These are phyloP conservation scores for Arothron firmamentum DNA, from an alignment of 2,113 vertebrate species.

Conservation along the genomic window DNA sequence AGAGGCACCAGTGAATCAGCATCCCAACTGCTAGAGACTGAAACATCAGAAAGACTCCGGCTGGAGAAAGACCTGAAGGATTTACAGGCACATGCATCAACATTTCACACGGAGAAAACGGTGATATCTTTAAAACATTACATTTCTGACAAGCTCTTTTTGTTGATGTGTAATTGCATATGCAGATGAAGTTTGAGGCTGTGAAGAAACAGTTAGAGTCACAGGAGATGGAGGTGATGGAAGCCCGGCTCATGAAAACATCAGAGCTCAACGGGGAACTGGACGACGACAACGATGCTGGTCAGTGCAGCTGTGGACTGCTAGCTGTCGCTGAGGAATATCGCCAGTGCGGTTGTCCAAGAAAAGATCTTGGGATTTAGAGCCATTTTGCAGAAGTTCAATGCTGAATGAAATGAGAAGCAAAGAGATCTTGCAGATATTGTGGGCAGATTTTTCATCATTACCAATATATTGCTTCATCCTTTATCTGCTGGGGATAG, in stretches of 20 bases:
- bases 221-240: constrained; percentile 97
- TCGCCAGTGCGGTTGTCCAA: neutral
- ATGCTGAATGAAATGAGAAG: too few relatives aligned
- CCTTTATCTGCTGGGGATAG: too few relatives aligned
- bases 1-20: constrained; percentile 92
- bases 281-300: constrained; percentile 77
- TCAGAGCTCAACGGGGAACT: constrained; percentile 90
- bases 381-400: too few relatives aligned
- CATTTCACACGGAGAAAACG: neutral
- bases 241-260: constrained; percentile 87
- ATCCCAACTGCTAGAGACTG: constrained; percentile 90
- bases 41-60: constrained; percentile 88
- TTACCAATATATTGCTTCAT: too few relatives aligned
- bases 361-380: too few relatives aligned
- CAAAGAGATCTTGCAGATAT: too few relatives aligned
- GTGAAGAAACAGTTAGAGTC: constrained; percentile 89
- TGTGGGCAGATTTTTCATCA: too few relatives aligned
- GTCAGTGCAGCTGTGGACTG: constrained; percentile 59
- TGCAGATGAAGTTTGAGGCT: constrained; percentile 84
- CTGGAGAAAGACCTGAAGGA: constrained; percentile 95
- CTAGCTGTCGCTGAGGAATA: neutral
- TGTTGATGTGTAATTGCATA: constrained; percentile 5
- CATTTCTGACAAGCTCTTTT: neutral
- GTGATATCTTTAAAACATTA: neutral
- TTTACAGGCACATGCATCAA: constrained; percentile 78